Percentiles rank a stretch among this genome's conserved stretches.
These are phyloP conservation scores for Epsilonema sp. DNA, from an alignment of 2,888 invertebrate genomes.

Conservation along the genomic window DNA sequence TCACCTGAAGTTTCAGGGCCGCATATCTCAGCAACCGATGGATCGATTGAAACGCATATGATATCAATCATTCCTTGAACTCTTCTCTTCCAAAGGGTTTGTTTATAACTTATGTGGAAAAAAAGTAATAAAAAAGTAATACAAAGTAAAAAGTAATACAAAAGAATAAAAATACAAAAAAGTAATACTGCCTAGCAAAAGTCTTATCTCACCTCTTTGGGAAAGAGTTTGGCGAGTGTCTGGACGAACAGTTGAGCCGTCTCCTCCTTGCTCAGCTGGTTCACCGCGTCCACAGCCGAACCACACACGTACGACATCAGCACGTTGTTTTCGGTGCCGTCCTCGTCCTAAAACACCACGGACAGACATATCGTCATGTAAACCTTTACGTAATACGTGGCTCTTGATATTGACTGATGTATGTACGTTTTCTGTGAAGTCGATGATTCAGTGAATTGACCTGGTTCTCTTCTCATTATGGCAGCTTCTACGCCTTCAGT, in stretches of 20 bases:
- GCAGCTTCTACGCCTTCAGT: not conserved
- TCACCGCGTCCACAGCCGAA: slow-evolving; percentile 28
- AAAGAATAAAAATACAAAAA: not conserved
- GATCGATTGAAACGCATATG: no score
- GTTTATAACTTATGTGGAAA: no score
- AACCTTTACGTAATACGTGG: no score
- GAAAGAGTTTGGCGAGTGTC: slow-evolving; percentile 30
- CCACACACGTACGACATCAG: slow-evolving; percentile 34
- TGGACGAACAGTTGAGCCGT: slow-evolving; percentile 29
- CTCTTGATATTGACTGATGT: no score
- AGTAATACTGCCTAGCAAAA: not conserved
- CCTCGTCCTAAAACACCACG: not conserved
- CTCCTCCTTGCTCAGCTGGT: slow-evolving; percentile 28
- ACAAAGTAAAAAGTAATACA: no score
- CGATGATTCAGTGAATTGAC: not conserved
- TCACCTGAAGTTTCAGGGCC: no score
- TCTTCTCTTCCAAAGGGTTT: no score
- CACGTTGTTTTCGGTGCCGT: slow-evolving; percentile 18
- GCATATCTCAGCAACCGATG: no score
- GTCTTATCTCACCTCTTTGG: slow-evolving; percentile 25
- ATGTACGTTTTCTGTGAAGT: no score
- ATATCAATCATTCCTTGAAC: no score
- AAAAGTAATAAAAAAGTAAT: no score
- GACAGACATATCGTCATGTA: no score
- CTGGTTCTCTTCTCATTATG: not conserved